A percentile compares a stretch with the other conserved stretches of the same genome.
phyloP scores from a whole-genome alignment of 2,113 vertebrate species.

The Poicephalus meyeri region DNA sequence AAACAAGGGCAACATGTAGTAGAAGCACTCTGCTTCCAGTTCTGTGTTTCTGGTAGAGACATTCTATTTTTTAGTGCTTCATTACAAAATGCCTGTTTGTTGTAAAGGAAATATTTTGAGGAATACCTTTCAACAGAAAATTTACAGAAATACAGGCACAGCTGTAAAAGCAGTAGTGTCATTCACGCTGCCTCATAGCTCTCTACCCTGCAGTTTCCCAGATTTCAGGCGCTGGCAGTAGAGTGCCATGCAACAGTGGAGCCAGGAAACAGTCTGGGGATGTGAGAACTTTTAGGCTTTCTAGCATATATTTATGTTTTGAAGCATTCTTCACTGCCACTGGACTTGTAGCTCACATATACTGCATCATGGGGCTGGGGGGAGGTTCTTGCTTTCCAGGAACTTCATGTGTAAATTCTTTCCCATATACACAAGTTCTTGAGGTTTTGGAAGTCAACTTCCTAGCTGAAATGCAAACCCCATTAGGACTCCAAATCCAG shows the following conservation, averaged over 20 bases:
- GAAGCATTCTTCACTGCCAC: fast-evolving
- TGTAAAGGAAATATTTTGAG: neutral
- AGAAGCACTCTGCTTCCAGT: neutral
- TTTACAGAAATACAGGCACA: neutral
- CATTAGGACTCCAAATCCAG: neutral
- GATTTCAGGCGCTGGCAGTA: neutral
- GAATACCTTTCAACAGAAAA: neutral
- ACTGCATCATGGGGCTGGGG: neutral
- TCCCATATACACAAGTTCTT: neutral
- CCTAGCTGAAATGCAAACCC: neutral
- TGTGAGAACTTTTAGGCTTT: neutral
- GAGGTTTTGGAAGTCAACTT: neutral
- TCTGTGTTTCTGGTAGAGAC: neutral
- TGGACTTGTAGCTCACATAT: neutral
- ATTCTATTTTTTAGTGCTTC: neutral
- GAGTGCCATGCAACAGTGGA: neutral
- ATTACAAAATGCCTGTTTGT: neutral
- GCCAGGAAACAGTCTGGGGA: neutral
- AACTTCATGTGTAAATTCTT: neutral
- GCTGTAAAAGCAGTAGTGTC: neutral
- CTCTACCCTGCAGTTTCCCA: fast-evolving
- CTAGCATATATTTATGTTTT: neutral
- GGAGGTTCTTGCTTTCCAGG: neutral
- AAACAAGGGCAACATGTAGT: neutral
- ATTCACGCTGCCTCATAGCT: neutral